Percentiles rank a stretch among this genome's conserved stretches.
Evolutionary conservation across 1,140 invertebrate genomes (phyloP).

Genomic region (Ceratitis capitata): DNA sequence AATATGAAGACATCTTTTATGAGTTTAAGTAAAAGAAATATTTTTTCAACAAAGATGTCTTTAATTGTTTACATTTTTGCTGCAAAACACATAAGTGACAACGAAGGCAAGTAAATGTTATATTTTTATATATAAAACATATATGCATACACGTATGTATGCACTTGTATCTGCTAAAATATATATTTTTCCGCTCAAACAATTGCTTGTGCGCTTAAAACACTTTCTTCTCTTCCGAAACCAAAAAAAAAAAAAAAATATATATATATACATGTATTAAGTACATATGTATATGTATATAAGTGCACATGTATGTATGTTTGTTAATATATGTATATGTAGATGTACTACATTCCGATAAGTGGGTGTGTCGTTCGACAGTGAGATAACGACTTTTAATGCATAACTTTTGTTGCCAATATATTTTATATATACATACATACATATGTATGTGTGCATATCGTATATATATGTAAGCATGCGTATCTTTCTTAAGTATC

Average conservation of each 20-base stretch:
- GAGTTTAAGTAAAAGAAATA: neutral
- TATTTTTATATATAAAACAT: neutral
- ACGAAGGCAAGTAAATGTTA: neutral
- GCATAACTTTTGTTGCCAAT: neutral
- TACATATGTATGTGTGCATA: neutral
- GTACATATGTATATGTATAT: neutral
- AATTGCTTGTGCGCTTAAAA: neutral
- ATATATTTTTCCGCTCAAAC: no score
- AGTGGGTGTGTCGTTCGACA: neutral
- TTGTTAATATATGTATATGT: no score
- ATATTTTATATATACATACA: neutral
- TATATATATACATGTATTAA: neutral
- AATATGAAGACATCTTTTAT: neutral
- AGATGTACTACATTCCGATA: no score
- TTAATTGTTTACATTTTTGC: constrained; percentile 8
- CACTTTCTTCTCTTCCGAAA: neutral
- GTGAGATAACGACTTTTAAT: neutral
- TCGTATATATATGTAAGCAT: neutral
- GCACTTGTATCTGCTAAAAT: neutral
- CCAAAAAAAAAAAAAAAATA: neutral
- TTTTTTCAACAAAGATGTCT: neutral
- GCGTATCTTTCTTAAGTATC: neutral
- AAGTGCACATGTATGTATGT: neutral
- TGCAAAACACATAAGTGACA: neutral
- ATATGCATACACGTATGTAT: neutral